Percentiles rank a stretch among this genome's conserved stretches.
Conservation (phyloP, 2,888 invertebrate genomes). For the Apomyelois bistriatella region DNA sequence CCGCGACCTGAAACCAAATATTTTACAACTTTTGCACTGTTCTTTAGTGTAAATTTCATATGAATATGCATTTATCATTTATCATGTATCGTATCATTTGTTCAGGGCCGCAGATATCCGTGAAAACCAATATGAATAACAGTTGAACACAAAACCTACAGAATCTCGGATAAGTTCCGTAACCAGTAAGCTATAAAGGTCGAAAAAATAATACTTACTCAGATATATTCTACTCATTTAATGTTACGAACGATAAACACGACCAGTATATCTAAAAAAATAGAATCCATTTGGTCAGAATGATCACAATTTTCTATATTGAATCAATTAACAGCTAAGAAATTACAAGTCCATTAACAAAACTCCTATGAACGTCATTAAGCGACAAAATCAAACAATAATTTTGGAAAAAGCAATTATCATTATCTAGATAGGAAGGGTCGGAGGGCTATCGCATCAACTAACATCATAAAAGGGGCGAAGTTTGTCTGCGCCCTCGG, state of each 20-base stretch:
- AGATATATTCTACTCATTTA: too few species aligned
- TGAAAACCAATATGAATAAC: too few species aligned
- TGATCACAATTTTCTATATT: conserved; percentile 24
- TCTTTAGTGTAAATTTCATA: too few species aligned
- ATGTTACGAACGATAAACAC: too few species aligned
- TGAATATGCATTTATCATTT: too few species aligned
- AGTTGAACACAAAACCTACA: too few species aligned
- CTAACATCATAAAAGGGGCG: conserved; percentile 77
- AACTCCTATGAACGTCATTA: conserved; percentile 56
- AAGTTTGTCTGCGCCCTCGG: conserved; percentile 70
- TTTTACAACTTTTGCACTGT: conserved; percentile 1
- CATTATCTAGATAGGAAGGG: conserved; percentile 74
- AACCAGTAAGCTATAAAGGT: too few species aligned
- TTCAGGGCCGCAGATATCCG: background rate
- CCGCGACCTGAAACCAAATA: conserved; percentile 30
- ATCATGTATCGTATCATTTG: too few species aligned
- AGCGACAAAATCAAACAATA: conserved; percentile 78
- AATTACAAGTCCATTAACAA: conserved; percentile 52
- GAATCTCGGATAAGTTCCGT: too few species aligned
- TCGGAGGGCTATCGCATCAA: conserved; percentile 73
- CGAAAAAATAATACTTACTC: too few species aligned
- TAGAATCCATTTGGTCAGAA: background rate
- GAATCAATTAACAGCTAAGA: conserved; percentile 55
- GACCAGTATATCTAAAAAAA: background rate
- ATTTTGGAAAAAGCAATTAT: conserved; percentile 78